Conservation (phyloP, 1,140 invertebrate genomes). For the Brachionus rubens region DNA sequence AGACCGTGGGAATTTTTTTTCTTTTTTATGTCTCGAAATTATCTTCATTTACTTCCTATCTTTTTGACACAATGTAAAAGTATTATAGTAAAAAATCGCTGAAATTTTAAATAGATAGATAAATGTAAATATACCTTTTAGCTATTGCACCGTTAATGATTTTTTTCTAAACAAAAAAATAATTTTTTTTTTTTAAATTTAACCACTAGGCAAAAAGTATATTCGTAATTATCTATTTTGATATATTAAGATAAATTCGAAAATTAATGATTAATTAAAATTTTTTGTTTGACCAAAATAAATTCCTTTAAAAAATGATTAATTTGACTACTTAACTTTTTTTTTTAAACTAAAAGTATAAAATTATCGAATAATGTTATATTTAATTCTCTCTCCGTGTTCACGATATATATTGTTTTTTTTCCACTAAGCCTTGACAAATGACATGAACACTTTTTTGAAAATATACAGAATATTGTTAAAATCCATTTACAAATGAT, state of each 20-base stretch:
- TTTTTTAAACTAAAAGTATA: not conserved
- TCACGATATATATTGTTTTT: too few species aligned
- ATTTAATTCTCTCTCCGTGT: not conserved
- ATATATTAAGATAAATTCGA: not conserved
- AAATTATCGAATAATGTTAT: not conserved
- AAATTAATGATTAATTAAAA: slow-evolving; percentile 28
- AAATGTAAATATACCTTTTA: slow-evolving; percentile 30
- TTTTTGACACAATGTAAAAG: too few species aligned
- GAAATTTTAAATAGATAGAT: not conserved
- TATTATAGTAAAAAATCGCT: too few species aligned
- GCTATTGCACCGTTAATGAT: slow-evolving; percentile 37
- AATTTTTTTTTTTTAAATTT: too few species aligned
- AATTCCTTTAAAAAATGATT: slow-evolving; percentile 40
- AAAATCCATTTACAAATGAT: slow-evolving; percentile 18
- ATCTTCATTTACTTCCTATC: too few species aligned
- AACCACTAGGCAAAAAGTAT: slow-evolving; percentile 20
- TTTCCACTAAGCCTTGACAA: too few species aligned
- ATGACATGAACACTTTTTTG: slow-evolving; percentile 24
- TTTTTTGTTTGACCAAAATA: not conserved
- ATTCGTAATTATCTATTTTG: slow-evolving; percentile 6
- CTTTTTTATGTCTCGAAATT: too few species aligned
- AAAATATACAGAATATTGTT: slow-evolving; percentile 7
- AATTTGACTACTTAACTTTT: not conserved
- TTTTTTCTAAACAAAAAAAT: not conserved
- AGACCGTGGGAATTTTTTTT: too few species aligned